Conservation (phyloP, 2,888 invertebrate species). For the Dicranocentrus wangi region DNA sequence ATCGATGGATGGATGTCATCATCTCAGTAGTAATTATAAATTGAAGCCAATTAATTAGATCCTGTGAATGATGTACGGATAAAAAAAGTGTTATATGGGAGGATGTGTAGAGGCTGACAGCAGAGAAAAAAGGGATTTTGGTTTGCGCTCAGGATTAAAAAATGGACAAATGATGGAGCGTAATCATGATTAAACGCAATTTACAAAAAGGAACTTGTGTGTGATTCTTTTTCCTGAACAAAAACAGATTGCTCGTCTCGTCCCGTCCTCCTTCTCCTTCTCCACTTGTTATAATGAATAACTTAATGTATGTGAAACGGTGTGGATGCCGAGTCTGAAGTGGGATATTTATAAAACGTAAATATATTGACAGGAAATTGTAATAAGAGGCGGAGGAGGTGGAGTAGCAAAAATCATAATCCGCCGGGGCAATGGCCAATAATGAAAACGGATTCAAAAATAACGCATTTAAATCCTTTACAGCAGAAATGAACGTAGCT, state of each 20-base stretch:
- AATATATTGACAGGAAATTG: conserved; percentile 43
- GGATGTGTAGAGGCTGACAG: neutral
- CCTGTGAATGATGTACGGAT: conserved; percentile 34
- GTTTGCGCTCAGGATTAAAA: too few species aligned
- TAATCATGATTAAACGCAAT: too few species aligned
- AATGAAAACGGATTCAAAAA: neutral
- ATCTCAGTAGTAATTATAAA: conserved; percentile 45
- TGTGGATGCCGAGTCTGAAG: neutral
- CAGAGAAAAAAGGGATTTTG: neutral
- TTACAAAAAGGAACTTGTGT: neutral
- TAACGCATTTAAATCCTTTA: neutral
- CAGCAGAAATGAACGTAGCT: neutral
- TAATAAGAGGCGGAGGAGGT: conserved; percentile 2
- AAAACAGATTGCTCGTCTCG: neutral
- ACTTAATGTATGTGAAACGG: conserved; percentile 11
- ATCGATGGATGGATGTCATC: too few species aligned
- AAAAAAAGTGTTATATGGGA: conserved; percentile 27
- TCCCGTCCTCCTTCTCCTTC: neutral
- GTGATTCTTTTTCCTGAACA: conserved; percentile 8
- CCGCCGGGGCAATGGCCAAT: conserved; percentile 28
- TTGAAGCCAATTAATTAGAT: conserved; percentile 48
- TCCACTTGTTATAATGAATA: conserved; percentile 1
- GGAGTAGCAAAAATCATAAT: conserved; percentile 11
- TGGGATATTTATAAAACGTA: conserved; percentile 7
- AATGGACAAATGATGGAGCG: neutral